Percentiles rank a stretch among this genome's conserved stretches.
Conservation (phyloP, 2,113 vertebrate genomes). For the Hemiprocne comata region DNA sequence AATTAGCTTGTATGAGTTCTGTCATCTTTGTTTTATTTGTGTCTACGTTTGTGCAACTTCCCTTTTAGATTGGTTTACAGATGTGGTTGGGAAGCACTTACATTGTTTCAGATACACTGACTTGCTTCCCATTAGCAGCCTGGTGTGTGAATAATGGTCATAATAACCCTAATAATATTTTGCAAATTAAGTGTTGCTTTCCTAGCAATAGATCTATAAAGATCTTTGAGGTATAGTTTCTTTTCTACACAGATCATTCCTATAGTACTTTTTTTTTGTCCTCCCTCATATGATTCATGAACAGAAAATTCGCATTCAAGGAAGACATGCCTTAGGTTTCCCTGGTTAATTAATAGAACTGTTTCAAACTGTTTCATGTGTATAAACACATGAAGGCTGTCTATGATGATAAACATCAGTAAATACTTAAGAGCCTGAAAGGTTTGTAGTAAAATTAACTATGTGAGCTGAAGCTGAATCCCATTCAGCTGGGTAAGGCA, state of each 20-base stretch:
- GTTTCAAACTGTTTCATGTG: not conserved
- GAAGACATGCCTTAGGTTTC: not conserved
- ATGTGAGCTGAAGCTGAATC: not conserved
- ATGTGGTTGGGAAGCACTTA: constrained; percentile 57
- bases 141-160: constrained; percentile 38
- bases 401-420: constrained; percentile 29
- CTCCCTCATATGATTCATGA: not conserved
- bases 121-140: constrained; percentile 9
- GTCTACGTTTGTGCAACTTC: constrained; percentile 30
- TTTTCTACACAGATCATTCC: not conserved
- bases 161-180: constrained; percentile 52
- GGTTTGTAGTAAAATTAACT: not conserved
- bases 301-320: not conserved
- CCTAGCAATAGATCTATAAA: not conserved
- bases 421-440: constrained; percentile 7
- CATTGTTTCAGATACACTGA: not conserved
- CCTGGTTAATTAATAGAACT: not conserved
- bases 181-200: constrained; percentile 23
- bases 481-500: not conserved
- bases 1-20: not conserved
- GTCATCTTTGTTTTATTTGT: constrained; percentile 10
- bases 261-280: not conserved
- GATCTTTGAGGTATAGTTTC: constrained; percentile 46
- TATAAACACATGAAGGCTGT: not conserved
- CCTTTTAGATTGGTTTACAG: constrained; percentile 50